Percentiles rank a stretch among this genome's conserved stretches.
These are phyloP conservation scores for Muntiacus muntjak DNA, from an alignment of 2,113 vertebrate species.

Conservation along the genomic window DNA sequence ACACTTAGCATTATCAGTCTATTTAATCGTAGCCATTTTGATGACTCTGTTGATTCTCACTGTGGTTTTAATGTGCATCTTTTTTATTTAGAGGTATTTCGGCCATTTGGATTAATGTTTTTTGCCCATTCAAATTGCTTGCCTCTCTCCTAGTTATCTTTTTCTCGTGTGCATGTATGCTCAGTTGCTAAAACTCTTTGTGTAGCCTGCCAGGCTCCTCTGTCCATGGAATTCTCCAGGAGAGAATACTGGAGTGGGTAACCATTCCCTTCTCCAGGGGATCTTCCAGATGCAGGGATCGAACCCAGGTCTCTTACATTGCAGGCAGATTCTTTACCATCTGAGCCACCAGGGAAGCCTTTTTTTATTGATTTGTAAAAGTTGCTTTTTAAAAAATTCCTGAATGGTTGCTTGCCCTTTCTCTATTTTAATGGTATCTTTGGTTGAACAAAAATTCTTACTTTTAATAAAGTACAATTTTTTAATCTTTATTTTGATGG, in stretches of 20 bases:
- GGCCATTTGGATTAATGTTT: not conserved
- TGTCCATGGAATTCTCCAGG: not conserved
- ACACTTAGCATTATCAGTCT: not conserved
- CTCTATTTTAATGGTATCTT: not conserved
- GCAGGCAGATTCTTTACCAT: not conserved
- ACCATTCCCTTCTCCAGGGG: not conserved
- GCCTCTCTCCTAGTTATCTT: not conserved
- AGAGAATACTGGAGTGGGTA: not conserved
- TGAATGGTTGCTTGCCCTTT: not conserved
- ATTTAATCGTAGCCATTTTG: not conserved
- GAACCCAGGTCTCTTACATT: not conserved
- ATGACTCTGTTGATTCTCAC: not conserved
- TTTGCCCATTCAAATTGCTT: not conserved
- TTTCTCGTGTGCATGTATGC: not conserved
- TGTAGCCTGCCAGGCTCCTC: not conserved
- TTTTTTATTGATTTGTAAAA: not conserved
- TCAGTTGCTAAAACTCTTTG: not conserved
- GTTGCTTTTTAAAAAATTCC: not conserved
- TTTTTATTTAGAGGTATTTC: not conserved
- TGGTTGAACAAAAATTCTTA: not conserved
- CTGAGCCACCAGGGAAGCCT: not conserved
- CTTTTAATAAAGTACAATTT: not conserved
- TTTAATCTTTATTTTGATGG: not conserved
- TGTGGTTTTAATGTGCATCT: not conserved
- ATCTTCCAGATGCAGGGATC: not conserved